Evolutionary conservation across 2,888 invertebrate species (phyloP).

Genomic region (Macrophya annulata): DNA sequence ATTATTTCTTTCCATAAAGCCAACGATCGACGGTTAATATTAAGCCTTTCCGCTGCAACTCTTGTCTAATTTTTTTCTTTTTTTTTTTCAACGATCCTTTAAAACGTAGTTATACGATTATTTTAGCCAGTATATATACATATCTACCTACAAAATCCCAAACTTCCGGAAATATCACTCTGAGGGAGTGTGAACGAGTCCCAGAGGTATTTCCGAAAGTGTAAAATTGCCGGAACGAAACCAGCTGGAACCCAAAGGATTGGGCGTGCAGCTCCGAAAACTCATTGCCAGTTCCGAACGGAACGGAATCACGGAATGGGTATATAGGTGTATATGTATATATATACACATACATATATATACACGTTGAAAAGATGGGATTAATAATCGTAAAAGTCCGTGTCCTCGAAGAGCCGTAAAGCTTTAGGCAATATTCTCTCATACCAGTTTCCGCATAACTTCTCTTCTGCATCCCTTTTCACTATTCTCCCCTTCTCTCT

Average conservation of each 20-base stretch:
- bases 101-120: background rate
- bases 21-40: background rate
- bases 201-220: constrained; percentile 6
- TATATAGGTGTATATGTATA: no score
- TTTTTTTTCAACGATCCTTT: background rate
- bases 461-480: background rate
- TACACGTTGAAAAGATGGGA: constrained; percentile 66
- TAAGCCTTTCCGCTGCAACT: no score
- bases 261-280: constrained; percentile 20
- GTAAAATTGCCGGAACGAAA: background rate
- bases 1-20: background rate
- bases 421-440: constrained; percentile 70
- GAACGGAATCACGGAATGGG: background rate
- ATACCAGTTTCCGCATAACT: constrained; percentile 28
- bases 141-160: background rate
- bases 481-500: no score
- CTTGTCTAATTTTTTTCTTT: background rate
- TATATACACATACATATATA: background rate
- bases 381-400: constrained; percentile 74
- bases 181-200: background rate
- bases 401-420: constrained; percentile 71
- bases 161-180: background rate
- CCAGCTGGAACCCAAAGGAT: constrained; percentile 5
- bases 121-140: background rate
- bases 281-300: constrained; percentile 35